Evolutionary conservation across 35 echinoderm and acorn worm genomes (phyloP), one percentile per base, ranked within the genome.

Genomic region (Strongylocentrotus purpuratus): DNA sequence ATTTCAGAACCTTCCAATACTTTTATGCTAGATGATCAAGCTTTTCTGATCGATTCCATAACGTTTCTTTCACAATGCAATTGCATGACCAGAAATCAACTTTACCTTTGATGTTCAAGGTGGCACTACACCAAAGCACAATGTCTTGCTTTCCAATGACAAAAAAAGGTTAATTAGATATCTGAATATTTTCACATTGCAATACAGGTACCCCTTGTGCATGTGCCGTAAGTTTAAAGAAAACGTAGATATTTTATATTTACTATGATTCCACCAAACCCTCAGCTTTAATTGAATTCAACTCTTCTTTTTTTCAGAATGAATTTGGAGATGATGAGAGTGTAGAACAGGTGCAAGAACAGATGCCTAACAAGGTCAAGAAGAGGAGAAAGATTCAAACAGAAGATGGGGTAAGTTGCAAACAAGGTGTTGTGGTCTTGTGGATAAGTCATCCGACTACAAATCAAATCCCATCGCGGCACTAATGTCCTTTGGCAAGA

Each of bases 281-380:
- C 52, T 13, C 11, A 59, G 0, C 52, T 12, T 59, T 0, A 13
- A 31, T 87, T 8, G 20, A 17, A 46, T 89, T 35, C 32, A 33
- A 46, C 20, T 89, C 25, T 94, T 61, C 61, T 55, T 5, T 89
- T 94, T 91, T 92, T 17, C 65, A 99, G 98, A 95, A 86, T 46
- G 97, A 99, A 47, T 97, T 94, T 97, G 98, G 98, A 55, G 97
- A 97, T 97, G 98, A 98, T 47, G 96, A 97, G 18, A 97, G 58
- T 25, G 48, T 97, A n/a, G 61, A 78, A 33, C 95, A 97, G 85
- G 96, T 99, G 10, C 91, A 97, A 90, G 95, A 98, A 88, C 96
- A 98, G 94, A 98, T 99, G 98, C 97, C 98, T 59, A 98, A 95
- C 94, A 99, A 88, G 85, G 98, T 98, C 12, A 98, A 99, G 96